These are phyloP conservation scores for Mesoclemmys tuberculata DNA, from an alignment of 2,113 vertebrate species.

Conservation along the genomic window DNA sequence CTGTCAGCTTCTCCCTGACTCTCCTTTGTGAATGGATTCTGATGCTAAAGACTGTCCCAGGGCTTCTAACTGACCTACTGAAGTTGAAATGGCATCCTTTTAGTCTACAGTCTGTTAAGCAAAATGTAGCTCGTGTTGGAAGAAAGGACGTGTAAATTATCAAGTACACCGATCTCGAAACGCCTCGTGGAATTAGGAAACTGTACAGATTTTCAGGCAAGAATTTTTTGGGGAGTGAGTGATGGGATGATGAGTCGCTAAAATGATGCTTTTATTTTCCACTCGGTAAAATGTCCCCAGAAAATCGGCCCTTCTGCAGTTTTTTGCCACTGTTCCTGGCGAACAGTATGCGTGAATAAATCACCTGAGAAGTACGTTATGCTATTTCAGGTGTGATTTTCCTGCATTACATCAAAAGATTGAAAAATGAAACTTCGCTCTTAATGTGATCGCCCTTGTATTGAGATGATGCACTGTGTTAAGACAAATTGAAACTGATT, in stretches of 20 bases:
- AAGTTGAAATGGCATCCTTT: neutral
- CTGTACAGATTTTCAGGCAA: neutral
- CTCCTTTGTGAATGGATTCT: neutral
- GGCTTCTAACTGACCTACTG: neutral
- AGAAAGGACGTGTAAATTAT: neutral
- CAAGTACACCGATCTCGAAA: neutral
- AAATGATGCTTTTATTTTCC: neutral
- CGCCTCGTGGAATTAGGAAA: neutral
- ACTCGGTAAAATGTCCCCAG: neutral
- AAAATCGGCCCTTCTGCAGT: neutral
- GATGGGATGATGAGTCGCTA: neutral
- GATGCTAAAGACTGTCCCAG: neutral
- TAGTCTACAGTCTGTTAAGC: neutral
- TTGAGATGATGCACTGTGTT: neutral
- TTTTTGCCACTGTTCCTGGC: neutral
- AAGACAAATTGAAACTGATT: neutral
- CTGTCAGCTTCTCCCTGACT: neutral
- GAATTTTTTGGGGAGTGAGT: neutral
- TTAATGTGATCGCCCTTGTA: neutral
- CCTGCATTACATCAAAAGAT: neutral
- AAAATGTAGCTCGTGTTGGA: neutral
- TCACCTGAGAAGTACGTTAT: neutral
- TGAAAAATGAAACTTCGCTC: neutral
- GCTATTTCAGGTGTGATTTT: neutral
- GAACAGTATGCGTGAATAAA: neutral